Base-by-base conservation (phyloP, 2,888 invertebrate genomes). In the Phengaris alcon region DNA sequence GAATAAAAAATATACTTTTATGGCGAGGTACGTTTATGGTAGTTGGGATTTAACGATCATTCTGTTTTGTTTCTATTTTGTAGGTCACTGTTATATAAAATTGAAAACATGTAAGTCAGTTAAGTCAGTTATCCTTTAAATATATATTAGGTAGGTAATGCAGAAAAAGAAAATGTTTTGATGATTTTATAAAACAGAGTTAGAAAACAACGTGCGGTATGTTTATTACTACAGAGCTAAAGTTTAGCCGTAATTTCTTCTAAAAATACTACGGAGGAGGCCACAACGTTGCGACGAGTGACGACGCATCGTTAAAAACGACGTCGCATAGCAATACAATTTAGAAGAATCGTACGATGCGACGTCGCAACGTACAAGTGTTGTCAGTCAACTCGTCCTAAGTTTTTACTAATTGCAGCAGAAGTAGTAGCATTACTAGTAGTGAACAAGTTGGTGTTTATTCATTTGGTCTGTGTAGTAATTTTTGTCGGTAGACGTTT, bases 41-140 rank as follows among this genome's bases (percentile, higher is more conserved):
- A 44, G 35, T 44, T 12, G 12, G 12, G 13, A 44, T 44, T 64
- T 64, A 35, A 64, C 35, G 64, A 59, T 22, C 35, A 1, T 2
- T 22, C 59, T 64, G 59, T 2, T 64, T 64, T 44, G 64, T 64
- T 12, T 35, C 35, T 10, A 35, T 44, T 64, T 6, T 64, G 64
- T 64, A 64, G 64, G 64, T 64, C 64, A 44, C 64, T 64, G 64
- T 64, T 64, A 64, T 44, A 64, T 64, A 59, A 59, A 59, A 59
- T 10, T 22, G 12, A 59, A 44, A 59, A 59, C 22, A 64, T 35
- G 35, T 64, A 35, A 64, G 64, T 64, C 64, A 64, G 35, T 10
- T 64, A 35, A 64, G 64, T 64, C 64, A 64, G 35, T 10, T 44
- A 64, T 64, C 64, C 35, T 44, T 48, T 64, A 64, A 64, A 64